Conservation (phyloP, 1,140 invertebrate species). For the Macrobrachium nipponense region DNA sequence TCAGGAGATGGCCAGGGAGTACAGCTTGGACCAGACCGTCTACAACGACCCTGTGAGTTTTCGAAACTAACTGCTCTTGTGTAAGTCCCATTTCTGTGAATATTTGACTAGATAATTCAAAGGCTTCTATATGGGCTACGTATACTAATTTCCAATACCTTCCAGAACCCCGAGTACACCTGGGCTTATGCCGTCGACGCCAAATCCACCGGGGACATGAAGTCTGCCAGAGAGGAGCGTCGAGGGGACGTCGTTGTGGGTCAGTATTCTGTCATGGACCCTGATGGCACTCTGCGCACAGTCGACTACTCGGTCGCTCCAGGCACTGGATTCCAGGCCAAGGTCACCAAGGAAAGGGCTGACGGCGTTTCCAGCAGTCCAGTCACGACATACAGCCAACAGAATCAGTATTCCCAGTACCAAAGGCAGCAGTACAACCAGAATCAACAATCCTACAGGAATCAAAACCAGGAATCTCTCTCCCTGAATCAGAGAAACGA, state of each 20-base stretch:
- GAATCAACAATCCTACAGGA: neutral
- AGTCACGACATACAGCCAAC: neutral
- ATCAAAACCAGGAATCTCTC: neutral
- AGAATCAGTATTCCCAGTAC: no score
- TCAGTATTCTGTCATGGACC: conserved; percentile 28
- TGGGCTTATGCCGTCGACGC: conserved; percentile 37
- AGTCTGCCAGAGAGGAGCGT: conserved; percentile 39
- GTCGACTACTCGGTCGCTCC: conserved; percentile 29
- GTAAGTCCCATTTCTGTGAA: neutral
- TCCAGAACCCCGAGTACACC: conserved; percentile 27
- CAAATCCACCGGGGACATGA: conserved; percentile 31
- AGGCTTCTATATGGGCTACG: neutral
- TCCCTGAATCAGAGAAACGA: neutral
- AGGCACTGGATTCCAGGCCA: conserved; percentile 34
- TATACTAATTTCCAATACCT: neutral
- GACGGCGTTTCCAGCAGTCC: neutral
- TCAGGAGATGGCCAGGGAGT: neutral
- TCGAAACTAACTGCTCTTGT: neutral
- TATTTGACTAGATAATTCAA: neutral
- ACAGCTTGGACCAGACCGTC: neutral
- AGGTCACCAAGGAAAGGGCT: neutral
- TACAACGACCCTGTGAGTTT: conserved; percentile 25
- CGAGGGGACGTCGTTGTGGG: conserved; percentile 41
- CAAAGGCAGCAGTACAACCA: neutral
- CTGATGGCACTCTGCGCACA: neutral